Conservation (phyloP, 2,113 vertebrate genomes). For the Pristiophorus japonicus region DNA sequence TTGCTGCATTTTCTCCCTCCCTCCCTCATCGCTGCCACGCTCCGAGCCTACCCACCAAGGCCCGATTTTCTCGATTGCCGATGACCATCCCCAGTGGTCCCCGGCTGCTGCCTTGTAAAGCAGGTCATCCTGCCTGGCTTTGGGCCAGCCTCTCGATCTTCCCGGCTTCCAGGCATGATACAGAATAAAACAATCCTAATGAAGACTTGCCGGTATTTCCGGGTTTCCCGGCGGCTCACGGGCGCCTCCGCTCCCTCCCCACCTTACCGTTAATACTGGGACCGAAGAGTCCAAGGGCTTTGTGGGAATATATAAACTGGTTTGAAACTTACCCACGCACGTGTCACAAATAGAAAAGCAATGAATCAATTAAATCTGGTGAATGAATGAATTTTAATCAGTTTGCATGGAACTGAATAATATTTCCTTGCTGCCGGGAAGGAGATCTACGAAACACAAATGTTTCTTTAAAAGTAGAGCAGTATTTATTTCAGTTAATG, state of each 20-base stretch:
- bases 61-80: no score
- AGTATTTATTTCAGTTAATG: not conserved
- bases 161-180: no score
- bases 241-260: not conserved
- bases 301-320: not conserved
- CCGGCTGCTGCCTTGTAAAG: no score
- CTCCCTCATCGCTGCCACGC: not conserved
- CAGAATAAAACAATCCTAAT: not conserved
- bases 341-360: not conserved
- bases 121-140: no score
- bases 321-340: not conserved
- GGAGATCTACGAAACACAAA: not conserved
- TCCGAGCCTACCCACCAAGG: no score
- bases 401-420: not conserved
- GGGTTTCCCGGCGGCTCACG: not conserved
- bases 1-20: no score
- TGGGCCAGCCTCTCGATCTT: no score
- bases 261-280: not conserved
- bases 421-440: not conserved
- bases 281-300: not conserved
- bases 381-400: not conserved
- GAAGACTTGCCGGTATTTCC: not conserved
- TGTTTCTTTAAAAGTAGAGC: not conserved
- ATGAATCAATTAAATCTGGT: not conserved
- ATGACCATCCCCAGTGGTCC: no score